Percentiles rank a stretch among this genome's conserved stretches.
Evolutionary conservation across 2,888 invertebrate genomes (phyloP).

Genomic region (Cantharis nigra): DNA sequence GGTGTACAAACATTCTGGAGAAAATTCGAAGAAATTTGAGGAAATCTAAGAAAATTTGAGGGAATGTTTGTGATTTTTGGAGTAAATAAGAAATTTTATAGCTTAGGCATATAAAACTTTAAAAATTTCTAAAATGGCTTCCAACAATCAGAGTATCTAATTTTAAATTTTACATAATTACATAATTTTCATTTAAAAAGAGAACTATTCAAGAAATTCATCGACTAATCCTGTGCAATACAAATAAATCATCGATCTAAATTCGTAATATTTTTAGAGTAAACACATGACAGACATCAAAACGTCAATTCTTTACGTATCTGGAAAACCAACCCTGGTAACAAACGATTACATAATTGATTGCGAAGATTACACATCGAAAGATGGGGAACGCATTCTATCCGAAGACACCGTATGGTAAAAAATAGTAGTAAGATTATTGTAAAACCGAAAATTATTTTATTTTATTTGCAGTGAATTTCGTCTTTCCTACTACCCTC

Average conservation of each 20-base stretch:
- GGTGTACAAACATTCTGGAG: too few species aligned
- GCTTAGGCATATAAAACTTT: too few species aligned
- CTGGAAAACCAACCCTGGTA: slow-evolving; percentile 76
- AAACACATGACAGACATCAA: slow-evolving; percentile 81
- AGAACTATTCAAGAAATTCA: too few species aligned
- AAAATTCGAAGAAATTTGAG: too few species aligned
- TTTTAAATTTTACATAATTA: too few species aligned
- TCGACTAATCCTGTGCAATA: background rate
- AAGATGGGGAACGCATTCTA: slow-evolving; percentile 2
- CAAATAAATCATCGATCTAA: background rate
- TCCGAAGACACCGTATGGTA: slow-evolving; percentile 11
- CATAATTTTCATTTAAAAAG: too few species aligned
- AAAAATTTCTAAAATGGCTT: too few species aligned
- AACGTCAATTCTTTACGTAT: slow-evolving; percentile 81
- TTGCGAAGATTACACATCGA: slow-evolving; percentile 5
- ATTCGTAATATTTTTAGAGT: slow-evolving; percentile 65
- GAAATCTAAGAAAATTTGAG: too few species aligned
- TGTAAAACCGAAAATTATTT: background rate
- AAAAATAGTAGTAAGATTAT: background rate
- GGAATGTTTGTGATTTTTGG: too few species aligned
- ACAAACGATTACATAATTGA: slow-evolving; percentile 83
- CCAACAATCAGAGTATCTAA: too few species aligned
- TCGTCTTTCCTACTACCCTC: slow-evolving; percentile 87
- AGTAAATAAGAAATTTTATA: too few species aligned
- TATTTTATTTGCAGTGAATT: slow-evolving; percentile 68